phyloP scores from a whole-genome alignment of 1,140 invertebrate species.

The Drosophila pseudoobscura region DNA sequence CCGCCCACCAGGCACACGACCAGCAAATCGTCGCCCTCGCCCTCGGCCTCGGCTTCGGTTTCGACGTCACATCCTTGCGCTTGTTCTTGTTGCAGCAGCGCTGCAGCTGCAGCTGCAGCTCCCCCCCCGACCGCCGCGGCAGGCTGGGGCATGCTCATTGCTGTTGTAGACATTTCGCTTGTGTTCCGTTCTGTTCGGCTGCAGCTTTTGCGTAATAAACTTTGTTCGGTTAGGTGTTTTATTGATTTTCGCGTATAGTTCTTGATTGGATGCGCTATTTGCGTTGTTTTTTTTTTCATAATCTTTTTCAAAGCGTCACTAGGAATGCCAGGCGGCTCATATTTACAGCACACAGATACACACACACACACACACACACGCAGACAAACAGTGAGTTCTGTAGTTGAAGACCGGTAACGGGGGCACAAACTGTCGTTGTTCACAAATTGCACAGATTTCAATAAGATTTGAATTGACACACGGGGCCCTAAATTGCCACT shows the following conservation, averaged over 20 bases:
- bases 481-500: background rate
- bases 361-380: constrained; percentile 10
- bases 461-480: constrained; percentile 13
- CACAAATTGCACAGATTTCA: constrained; percentile 2
- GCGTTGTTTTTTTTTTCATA: constrained; percentile 35
- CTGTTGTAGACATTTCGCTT: constrained; percentile 56
- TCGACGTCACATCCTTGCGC: constrained; percentile 20
- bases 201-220: constrained; percentile 38
- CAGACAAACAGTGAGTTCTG: no score
- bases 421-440: no score
- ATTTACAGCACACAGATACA: constrained; percentile 14
- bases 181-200: constrained; percentile 8
- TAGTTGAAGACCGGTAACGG: no score
- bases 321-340: constrained; percentile 9
- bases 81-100: constrained; percentile 9
- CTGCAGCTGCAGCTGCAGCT: background rate
- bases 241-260: constrained; percentile 50
- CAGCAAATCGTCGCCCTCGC: constrained; percentile 16
- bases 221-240: constrained; percentile 30
- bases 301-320: constrained; percentile 39
- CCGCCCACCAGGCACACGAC: constrained; percentile 50
- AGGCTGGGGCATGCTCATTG: constrained; percentile 43
- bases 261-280: constrained; percentile 44
- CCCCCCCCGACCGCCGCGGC: constrained; percentile 5
- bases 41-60: constrained; percentile 7